Evolutionary conservation across 2,113 vertebrate genomes (phyloP).

Genomic region (Campylorhamphus procurvoides): DNA sequence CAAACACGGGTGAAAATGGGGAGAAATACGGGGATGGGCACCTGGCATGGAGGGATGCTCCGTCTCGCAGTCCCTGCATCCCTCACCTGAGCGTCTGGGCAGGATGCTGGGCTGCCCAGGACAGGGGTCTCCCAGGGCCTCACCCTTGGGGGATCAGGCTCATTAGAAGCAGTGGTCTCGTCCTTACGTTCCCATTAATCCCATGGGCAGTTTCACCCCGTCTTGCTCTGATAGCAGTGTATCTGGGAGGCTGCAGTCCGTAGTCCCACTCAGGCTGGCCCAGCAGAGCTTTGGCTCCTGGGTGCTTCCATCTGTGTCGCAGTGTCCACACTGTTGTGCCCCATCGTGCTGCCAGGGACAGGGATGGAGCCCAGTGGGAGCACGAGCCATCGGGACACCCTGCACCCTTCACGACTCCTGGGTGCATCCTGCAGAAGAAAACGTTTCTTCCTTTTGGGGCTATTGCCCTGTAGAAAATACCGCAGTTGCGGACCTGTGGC

Average conservation of each 20-base stretch:
- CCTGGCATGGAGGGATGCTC: neutral
- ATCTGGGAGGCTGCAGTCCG: neutral
- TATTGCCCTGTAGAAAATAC: neutral
- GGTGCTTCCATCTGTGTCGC: neutral
- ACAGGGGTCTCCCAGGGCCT: neutral
- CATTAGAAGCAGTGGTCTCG: neutral
- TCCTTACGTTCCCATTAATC: accelerated
- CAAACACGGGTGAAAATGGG: neutral
- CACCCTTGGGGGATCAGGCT: neutral
- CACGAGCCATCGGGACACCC: neutral
- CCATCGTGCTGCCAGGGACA: accelerated
- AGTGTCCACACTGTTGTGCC: accelerated
- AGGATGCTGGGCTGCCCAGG: neutral
- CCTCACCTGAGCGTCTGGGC: neutral
- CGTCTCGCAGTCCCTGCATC: accelerated
- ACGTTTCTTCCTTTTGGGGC: neutral
- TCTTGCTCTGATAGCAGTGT: neutral
- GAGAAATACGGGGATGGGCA: accelerated
- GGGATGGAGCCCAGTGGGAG: neutral
- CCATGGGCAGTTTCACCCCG: neutral
- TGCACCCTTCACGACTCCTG: neutral
- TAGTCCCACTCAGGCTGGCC: neutral
- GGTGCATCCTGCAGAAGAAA: neutral
- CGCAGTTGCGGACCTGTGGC: accelerated
- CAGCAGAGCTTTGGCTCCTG: neutral